These are phyloP conservation scores for Drosophila neotestacea DNA, from an alignment of 2,888 invertebrate genomes.

Conservation along the genomic window DNA sequence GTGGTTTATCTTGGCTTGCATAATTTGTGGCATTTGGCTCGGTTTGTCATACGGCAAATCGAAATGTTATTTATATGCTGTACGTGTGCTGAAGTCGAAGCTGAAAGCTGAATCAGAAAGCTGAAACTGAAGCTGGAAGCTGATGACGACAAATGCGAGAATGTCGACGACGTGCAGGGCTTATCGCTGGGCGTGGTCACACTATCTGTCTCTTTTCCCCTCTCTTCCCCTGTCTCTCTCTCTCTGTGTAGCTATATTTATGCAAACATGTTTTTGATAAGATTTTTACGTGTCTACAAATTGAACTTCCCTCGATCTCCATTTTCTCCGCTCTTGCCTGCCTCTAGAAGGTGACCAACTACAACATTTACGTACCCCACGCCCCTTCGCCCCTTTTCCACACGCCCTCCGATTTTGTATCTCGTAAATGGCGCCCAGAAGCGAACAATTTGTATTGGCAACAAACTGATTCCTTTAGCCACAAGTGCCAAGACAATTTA, in stretches of 20 bases:
- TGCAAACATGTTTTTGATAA: constrained; percentile 56
- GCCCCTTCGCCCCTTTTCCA: neutral
- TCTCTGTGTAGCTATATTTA: constrained; percentile 3
- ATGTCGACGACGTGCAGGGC: constrained; percentile 71
- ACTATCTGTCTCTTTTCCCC: constrained; percentile 8
- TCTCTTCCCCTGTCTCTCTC: neutral
- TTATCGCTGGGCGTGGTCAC: constrained; percentile 57
- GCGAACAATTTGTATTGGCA: constrained; percentile 24
- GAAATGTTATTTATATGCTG: constrained; percentile 79
- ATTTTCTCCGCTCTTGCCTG: neutral
- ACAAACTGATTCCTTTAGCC: constrained; percentile 13
- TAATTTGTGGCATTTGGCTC: constrained; percentile 73
- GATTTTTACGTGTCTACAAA: constrained; percentile 74
- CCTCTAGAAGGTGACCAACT: constrained; percentile 20
- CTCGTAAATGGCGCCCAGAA: neutral
- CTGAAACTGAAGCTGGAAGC: constrained; percentile 13
- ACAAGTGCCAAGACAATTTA: constrained; percentile 34
- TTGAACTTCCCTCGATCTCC: constrained; percentile 19
- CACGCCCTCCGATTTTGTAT: neutral
- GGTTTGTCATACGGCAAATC: constrained; percentile 78
- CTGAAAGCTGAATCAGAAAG: neutral
- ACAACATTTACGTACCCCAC: constrained; percentile 6
- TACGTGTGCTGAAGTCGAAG: constrained; percentile 62
- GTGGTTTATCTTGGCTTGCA: constrained; percentile 47
- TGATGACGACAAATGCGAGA: constrained; percentile 79